A percentile compares a stretch with the other conserved stretches of the same genome.
These are phyloP conservation scores for Leptosomus discolor DNA, from an alignment of 2,113 vertebrate species.

Conservation along the genomic window DNA sequence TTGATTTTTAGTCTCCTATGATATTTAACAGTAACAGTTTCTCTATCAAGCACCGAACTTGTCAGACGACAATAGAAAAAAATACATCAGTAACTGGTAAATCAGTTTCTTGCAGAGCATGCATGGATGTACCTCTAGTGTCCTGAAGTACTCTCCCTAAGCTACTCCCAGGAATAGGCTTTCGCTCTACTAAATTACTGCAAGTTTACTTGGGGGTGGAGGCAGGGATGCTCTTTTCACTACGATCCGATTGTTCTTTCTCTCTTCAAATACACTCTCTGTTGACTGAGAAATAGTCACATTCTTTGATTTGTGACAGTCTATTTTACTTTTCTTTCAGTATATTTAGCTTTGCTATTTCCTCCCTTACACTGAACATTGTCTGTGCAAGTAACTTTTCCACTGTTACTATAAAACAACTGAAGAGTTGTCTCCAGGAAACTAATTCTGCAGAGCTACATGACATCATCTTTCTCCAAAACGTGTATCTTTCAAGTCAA, in stretches of 20 bases:
- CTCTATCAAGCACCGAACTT: background rate
- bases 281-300: background rate
- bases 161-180: background rate
- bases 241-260: background rate
- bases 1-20: background rate
- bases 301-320: background rate
- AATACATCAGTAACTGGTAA: background rate
- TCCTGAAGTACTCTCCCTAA: background rate
- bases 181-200: background rate
- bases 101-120: background rate
- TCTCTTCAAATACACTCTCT: background rate
- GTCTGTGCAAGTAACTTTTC: background rate
- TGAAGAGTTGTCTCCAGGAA: background rate
- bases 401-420: background rate
- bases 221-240: background rate
- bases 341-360: constrained; percentile 3
- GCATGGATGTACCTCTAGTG: background rate
- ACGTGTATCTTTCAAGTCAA: background rate
- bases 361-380: background rate
- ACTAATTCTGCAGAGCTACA: background rate
- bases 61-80: background rate
- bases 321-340: background rate
- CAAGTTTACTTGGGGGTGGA: background rate
- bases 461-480: background rate
- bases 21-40: background rate